These are phyloP conservation scores for Nannobrachium achirus DNA, from an alignment of 2,113 vertebrate genomes.

Conservation along the genomic window DNA sequence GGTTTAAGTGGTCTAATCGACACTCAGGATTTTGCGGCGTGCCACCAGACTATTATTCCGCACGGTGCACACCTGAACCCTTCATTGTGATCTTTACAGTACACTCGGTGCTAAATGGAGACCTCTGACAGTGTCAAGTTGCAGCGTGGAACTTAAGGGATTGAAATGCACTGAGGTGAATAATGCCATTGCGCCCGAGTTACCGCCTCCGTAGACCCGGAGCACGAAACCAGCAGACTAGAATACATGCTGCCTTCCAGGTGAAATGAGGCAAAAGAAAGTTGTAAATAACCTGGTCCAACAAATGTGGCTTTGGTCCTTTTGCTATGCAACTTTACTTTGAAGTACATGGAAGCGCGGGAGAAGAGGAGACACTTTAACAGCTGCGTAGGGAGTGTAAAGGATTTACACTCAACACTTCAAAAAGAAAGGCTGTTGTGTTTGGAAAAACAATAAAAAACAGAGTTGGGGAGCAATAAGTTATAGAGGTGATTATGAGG, in stretches of 20 bases:
- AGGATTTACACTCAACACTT: not conserved
- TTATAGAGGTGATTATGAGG: no score
- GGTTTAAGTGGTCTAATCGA: no score
- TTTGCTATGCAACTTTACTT: constrained; percentile 4
- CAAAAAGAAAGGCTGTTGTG: constrained; percentile 10
- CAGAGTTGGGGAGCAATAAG: no score
- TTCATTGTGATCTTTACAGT: constrained; percentile 26
- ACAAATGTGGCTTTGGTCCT: constrained; percentile 4
- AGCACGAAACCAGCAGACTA: constrained; percentile 2
- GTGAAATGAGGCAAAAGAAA: constrained; percentile 26
- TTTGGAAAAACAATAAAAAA: constrained; percentile 10
- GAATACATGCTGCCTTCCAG: constrained; percentile 15
- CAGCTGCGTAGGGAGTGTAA: constrained; percentile 17
- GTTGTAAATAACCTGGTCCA: constrained; percentile 21
- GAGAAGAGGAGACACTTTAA: constrained; percentile 20
- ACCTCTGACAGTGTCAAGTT: constrained; percentile 44
- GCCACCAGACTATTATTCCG: not conserved
- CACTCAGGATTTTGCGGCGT: no score
- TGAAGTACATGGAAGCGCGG: constrained; percentile 16
- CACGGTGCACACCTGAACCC: constrained; percentile 15
- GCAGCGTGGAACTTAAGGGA: constrained; percentile 12
- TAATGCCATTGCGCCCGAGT: constrained; percentile 43
- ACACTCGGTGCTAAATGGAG: constrained; percentile 36
- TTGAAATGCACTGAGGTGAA: constrained; percentile 48
- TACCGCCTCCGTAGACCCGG: constrained; percentile 34